Base-by-base conservation (phyloP, 2,888 invertebrate genomes). In the Girardia tigrina region DNA sequence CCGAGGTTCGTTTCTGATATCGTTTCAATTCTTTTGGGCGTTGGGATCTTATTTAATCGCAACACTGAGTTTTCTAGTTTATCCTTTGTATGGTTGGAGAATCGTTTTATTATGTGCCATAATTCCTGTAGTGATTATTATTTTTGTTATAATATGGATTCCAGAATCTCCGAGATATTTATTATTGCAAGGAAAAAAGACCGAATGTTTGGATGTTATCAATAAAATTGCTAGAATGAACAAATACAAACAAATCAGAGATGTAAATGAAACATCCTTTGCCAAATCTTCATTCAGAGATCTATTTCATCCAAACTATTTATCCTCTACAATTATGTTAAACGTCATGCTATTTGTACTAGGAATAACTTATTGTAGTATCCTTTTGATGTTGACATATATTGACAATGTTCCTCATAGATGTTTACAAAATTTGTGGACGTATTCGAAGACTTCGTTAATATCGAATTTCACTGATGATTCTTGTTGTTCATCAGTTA, bases 81-180 rank as follows among this genome's bases (percentile, higher is more conserved):
- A 26, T 71, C 71, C 71, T 27, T 27, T 71, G 20, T 27, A 6
- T 29, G 71, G 71, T 6, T 71, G 71, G 71, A 2, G 71, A n/a
- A 4, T 29, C 4, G 28, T 71, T 6, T 29, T 71, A 12, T n/a
- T 16, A 6, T 27, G 23, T 4, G 29, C 28, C 27, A 2, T 29
- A 14, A 29, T 71, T 29, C 71, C 71, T 6, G 71, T 23, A 2
- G 6, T 71, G 16, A 20, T 16, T 6, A n/a, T 71, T 29, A n/a
- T 29, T 6, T 12, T 29, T n/a, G 6, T 28, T 4, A 26, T 71
- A 12, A 12, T 71, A 6, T 27, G 28, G 29, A 20, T 71, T 27
- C 71, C 71, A 6, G 71, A 71, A 29, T 71, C 71, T 27, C 71
- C 71, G 20, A 28, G 71, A 71, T 28, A 29, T 28, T 29, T 71